Evolutionary conservation across 2,797 vertebrate species (phyloP), one percentile per base, ranked within the genome.

Genomic region (Darevskia mixta): DNA sequence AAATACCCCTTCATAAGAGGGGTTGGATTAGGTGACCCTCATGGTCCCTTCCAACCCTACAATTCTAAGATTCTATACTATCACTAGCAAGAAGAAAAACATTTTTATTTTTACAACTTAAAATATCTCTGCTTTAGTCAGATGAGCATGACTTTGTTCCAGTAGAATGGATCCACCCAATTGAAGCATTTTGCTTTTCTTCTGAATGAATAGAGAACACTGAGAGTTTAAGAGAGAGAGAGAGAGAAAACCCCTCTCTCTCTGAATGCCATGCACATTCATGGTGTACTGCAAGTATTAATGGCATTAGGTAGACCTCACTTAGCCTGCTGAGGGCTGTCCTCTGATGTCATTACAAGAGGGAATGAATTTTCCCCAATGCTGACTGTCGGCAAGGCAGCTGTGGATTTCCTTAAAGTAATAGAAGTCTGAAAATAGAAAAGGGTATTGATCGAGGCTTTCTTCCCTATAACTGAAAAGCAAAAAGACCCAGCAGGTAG

Each of bases 361-460:
- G 77, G 49, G 79, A 80, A n/a, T 72, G 82, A 77, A 78, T 38
- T 88, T 91, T 82, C 13, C 86, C 20, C 27, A 84, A 7, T 86
- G 11, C 85, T 78, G 77, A 61, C 84, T 86, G 67, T 84, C 90
- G 93, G 73, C 20, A 88, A 85, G 84, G 75, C 5, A 89, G 86
- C 91, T 67, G 91, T 89, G 83, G 27, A 87, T 91, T 90, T 91
- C 79, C 90, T 88, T 93, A 91, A 89, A 93, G 86, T 92, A 95
- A 88, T 10, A 94, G 85, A 94, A 49, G 86, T 84, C 89, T 95
- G 81, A 89, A 95, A 92, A 95, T 82, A 91, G 87, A 64, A 90
- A 88, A 78, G 79, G 66, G 83, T 93, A 94, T 92, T 93, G 91
- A 94, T 87, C 90, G 82, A 88, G 43, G 71, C 55, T 89, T n/a